A percentile compares a stretch with the other conserved stretches of the same genome.
Conservation (phyloP, 2,888 invertebrate genomes). For the Corbicula japonica region DNA sequence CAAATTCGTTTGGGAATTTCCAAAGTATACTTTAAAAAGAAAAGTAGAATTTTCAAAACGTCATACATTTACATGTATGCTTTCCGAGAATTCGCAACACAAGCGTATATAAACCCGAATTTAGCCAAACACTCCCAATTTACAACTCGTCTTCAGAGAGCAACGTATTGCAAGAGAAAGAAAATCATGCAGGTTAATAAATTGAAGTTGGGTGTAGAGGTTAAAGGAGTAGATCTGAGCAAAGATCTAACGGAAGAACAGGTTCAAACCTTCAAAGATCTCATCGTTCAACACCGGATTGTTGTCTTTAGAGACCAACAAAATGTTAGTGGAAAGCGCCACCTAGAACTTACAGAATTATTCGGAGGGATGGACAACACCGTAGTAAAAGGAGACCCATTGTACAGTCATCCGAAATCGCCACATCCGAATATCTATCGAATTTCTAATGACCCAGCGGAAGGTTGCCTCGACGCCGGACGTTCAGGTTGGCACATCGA, state of each 20-base stretch:
- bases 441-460: slow-evolving; percentile 79
- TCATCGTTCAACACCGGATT: slow-evolving; percentile 75
- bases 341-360: slow-evolving; percentile 79
- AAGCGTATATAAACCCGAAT: no score
- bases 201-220: no score
- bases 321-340: slow-evolving; percentile 72
- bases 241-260: background rate
- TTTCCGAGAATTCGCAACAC: no score
- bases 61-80: no score
- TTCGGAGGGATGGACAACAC: slow-evolving; percentile 81
- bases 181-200: no score
- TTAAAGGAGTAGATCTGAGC: no score
- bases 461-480: slow-evolving; percentile 81
- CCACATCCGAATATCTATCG: slow-evolving; percentile 81
- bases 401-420: slow-evolving; percentile 79
- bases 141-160: no score
- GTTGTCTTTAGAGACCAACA: slow-evolving; percentile 81
- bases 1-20: no score
- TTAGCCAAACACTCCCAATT: no score
- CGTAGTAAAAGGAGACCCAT: slow-evolving; percentile 33
- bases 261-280: slow-evolving; percentile 60
- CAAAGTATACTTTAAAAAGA: no score
- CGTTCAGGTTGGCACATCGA: slow-evolving; percentile 84
- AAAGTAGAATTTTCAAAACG: no score
- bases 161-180: no score